Base-by-base conservation (phyloP, 2,113 vertebrate genomes). In the Chionodraco myersi region DNA sequence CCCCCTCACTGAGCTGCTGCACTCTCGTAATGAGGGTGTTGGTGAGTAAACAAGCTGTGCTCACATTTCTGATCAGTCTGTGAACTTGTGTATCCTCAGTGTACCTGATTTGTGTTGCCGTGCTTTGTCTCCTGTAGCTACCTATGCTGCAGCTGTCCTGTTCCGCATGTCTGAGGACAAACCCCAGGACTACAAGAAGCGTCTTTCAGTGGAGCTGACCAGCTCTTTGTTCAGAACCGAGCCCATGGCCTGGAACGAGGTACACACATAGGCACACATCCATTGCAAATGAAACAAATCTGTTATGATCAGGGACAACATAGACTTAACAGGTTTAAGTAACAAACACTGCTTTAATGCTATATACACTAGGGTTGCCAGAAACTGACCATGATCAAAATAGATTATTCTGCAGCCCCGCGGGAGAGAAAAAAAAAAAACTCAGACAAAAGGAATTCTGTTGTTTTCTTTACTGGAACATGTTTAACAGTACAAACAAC, bases 141-240 rank as follows among this genome's bases (percentile, higher is more conserved):
- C 98, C 0, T 99, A 99, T 0, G 98, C 98, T 44, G 98, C 98
- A 53, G 98, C 98, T 1, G 98, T 99, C 63, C 90, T 99, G 72
- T 99, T 99, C 96, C 97, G 98, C 66, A 99, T 99, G 98, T 99
- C 98, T 44, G 98, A 99, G 91, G 98, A 99, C 91, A 99, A 99
- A 79, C 98, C 98, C 11, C 98, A 99, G 72, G 97, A 99, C 91
- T 99, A 99, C 36, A 99, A 99, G 95, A 99, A 99, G 68, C 95
- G 98, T 21, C 95, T 99, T 56, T 99, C 98, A 0, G 98, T 99
- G 59, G 98, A 99, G 80, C 92, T 99, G 83, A 99, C 98, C 68
- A 99, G 97, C 91, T 99, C 98, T 69, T 96, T 99, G 84, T 99
- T 99, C 94, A 96, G 98, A 90, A 98, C 97, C 0, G 98, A 99